Base-by-base conservation (phyloP, 2,113 vertebrate species). In the Antechinus flavipes region DNA sequence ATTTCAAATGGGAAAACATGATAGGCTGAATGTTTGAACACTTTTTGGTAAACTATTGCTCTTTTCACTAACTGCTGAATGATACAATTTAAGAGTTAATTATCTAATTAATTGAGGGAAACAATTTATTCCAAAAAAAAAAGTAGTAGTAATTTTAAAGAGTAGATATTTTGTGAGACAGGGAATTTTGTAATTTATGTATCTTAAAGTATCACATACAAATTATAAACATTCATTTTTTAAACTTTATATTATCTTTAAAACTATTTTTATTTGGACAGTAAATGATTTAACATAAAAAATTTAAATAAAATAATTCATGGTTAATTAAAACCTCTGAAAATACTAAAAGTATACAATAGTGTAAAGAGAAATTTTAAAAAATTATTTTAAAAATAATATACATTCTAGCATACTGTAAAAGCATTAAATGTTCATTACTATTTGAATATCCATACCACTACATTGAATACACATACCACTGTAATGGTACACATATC, bases 221-320 rank as follows among this genome's bases (percentile, higher is more conserved):
- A 91, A 96, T 52, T 46, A 93, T 53, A 97, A 97, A 90, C 26
- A 25, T 90, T 90, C 25, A 50, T 90, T 58, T 58, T 26, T 58
- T 27, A 9, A 9, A 27, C 25, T 58, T 58, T 27, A 27, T 8
- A 58, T 27, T 27, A 26, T 10, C 56, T 94, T 11, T 58, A 58
- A 42, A 84, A 89, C 26, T 90, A 95, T 94, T 95, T 96, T 97
- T 95, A 97, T 93, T 98, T 97, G 97, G 96, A 95, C 93, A 96
- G 96, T 96, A 97, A 90, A 95, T 96, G 95, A 95, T 90, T 91
- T 96, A 49, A 97, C 96, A 49, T 54, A 96, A 9, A 97, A 96
- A 97, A 91, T 92, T 95, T 93, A 22, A 97, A 97, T 2, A 96
- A 97, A 97, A 95, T 76, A 95, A 56, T 56, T 95, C 50, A 94